A percentile compares a stretch with the other conserved stretches of the same genome.
Conservation (phyloP, 37 sponge, comb jelly and placozoan genomes). For the Mnemiopsis leidyi region DNA sequence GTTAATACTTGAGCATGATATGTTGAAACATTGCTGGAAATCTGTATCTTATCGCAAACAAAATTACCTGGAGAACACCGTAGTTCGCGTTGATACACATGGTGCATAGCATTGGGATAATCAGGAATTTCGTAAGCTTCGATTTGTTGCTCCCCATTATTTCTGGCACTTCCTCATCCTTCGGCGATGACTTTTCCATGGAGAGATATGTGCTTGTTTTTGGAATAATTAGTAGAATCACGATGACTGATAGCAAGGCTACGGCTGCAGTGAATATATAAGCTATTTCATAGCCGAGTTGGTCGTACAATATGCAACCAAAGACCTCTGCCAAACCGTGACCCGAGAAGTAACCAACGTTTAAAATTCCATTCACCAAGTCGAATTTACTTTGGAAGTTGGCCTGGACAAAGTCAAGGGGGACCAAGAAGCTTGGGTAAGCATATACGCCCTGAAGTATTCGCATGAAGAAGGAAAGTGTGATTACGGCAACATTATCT, state of each 20-base stretch:
- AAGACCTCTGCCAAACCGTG: neutral
- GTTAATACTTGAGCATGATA: too few relatives aligned
- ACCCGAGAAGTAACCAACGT: neutral
- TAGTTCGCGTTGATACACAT: neutral
- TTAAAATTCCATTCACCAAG: neutral
- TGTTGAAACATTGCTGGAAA: too few relatives aligned
- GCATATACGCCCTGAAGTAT: neutral
- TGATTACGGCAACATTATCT: neutral
- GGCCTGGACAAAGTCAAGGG: conserved; percentile 42
- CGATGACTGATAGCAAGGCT: neutral
- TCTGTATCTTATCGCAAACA: too few relatives aligned
- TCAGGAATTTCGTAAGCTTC: neutral
- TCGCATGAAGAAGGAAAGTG: neutral
- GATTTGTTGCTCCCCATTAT: neutral
- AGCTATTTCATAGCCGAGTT: neutral
- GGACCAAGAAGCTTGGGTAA: neutral
- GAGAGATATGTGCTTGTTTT: neutral
- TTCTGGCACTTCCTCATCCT: neutral
- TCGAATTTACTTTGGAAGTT: neutral
- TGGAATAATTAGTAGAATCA: neutral
- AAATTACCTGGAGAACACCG: conserved; percentile 51
- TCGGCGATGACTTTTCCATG: neutral
- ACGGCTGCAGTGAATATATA: neutral
- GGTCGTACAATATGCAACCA: conserved; percentile 28
- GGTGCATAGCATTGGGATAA: neutral